Evolutionary conservation across 64 coral and sea anemone species (phyloP).

Genomic region (Astreopora myriophthalma): DNA sequence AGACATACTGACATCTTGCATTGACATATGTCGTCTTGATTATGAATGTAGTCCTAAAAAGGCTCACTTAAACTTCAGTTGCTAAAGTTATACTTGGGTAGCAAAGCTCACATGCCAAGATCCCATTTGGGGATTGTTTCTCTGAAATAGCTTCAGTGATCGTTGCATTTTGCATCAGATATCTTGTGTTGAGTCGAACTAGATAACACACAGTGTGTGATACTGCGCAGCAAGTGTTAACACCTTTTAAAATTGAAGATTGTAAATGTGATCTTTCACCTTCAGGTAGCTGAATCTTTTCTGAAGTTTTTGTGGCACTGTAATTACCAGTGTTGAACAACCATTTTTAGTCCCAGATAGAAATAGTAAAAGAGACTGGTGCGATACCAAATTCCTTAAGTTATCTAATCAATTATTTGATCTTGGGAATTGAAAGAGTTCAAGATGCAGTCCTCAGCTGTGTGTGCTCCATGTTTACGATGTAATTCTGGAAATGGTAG

Average conservation of each 20-base stretch:
- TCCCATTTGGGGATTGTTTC: too few relatives aligned
- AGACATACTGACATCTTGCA: background rate
- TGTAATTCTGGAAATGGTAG: background rate
- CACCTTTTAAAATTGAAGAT: background rate
- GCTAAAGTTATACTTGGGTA: background rate
- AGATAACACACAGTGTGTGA: too few relatives aligned
- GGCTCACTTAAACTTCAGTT: background rate
- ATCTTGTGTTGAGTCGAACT: background rate
- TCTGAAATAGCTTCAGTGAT: too few relatives aligned
- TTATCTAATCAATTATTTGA: background rate
- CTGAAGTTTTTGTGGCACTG: background rate
- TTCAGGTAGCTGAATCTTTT: slow-evolving; percentile 6
- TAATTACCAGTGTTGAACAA: too few relatives aligned
- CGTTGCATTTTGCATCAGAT: background rate
- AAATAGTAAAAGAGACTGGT: too few relatives aligned
- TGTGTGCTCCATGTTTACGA: slow-evolving; percentile 52
- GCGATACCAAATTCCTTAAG: background rate
- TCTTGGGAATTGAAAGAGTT: background rate
- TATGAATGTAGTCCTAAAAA: too few relatives aligned
- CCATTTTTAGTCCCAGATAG: too few relatives aligned
- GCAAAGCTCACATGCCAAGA: too few relatives aligned
- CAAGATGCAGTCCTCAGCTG: slow-evolving; percentile 24
- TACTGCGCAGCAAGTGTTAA: background rate
- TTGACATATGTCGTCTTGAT: too few relatives aligned
- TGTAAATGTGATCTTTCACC: background rate